Evolutionary conservation across 2,113 vertebrate species (phyloP).

Genomic region (Apodemus sylvaticus): DNA sequence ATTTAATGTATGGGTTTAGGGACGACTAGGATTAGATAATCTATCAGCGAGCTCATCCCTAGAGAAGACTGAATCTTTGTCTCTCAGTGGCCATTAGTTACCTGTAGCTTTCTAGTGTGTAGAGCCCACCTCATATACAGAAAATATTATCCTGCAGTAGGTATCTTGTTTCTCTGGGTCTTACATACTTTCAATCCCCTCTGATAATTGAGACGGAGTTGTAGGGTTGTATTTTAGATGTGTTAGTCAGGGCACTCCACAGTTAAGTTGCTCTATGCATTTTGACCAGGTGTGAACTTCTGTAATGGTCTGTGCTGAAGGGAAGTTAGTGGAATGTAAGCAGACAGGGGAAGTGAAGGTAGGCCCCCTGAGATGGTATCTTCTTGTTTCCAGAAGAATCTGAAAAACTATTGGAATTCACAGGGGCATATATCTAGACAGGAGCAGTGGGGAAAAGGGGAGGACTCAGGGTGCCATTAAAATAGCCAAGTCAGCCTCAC

Average conservation of each 20-base stretch:
- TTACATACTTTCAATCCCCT: background rate
- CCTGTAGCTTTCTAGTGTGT: background rate
- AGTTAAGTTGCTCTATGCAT: background rate
- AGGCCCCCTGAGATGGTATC: background rate
- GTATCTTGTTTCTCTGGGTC: background rate
- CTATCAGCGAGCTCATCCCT: background rate
- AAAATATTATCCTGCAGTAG: background rate
- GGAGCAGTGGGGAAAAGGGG: background rate
- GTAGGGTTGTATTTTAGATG: background rate
- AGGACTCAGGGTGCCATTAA: background rate
- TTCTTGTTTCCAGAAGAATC: background rate
- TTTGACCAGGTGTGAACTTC: background rate
- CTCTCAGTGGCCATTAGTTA: background rate
- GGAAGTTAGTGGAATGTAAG: background rate
- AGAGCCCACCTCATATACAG: background rate
- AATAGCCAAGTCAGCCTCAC: background rate
- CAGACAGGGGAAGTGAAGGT: background rate
- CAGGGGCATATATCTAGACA: background rate
- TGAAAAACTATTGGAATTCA: background rate
- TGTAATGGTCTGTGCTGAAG: background rate
- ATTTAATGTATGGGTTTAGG: background rate
- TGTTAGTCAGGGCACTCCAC: background rate
- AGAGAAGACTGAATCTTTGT: background rate
- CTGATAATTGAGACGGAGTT: background rate
- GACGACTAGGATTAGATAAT: background rate